Conservation (phyloP, 2,113 vertebrate genomes). For the Ochotona curzoniae region DNA sequence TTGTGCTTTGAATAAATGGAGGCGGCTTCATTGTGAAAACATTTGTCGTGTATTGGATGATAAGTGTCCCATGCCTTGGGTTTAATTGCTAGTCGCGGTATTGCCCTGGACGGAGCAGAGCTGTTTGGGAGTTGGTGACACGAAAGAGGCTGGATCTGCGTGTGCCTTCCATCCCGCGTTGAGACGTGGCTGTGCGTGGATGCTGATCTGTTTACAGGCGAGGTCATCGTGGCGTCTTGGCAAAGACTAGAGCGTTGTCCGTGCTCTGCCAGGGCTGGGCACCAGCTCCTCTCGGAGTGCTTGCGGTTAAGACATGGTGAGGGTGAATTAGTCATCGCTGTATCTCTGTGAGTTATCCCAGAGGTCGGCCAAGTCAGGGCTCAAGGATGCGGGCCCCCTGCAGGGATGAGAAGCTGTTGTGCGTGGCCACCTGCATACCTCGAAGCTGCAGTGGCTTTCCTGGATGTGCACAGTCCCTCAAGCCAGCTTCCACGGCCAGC, state of each 20-base stretch:
- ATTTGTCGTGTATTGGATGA: slow-evolving; percentile 17
- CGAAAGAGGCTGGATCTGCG: neutral
- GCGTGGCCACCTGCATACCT: slow-evolving; percentile 34
- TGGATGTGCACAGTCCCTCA: too few relatives aligned
- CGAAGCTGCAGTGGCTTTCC: neutral
- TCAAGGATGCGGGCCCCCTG: neutral
- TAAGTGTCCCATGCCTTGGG: slow-evolving; percentile 30
- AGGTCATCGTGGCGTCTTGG: slow-evolving; percentile 5
- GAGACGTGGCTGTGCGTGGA: neutral
- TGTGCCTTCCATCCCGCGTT: neutral
- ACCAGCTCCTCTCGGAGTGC: neutral
- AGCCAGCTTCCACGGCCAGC: too few relatives aligned
- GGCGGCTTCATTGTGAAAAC: slow-evolving; percentile 42
- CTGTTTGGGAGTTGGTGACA: neutral
- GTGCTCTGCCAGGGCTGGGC: neutral
- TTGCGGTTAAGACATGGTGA: slow-evolving; percentile 10
- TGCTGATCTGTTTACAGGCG: slow-evolving; percentile 49
- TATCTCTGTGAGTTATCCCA: neutral
- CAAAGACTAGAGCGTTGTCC: neutral
- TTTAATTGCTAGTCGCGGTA: slow-evolving; percentile 58
- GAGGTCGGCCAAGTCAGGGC: neutral
- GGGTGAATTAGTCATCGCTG: neutral
- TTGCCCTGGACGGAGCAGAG: slow-evolving; percentile 5
- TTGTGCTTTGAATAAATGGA: slow-evolving; percentile 64
- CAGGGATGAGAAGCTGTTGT: neutral